Base-by-base conservation (phyloP, 64 coral and sea anemone genomes). In the Montipora sp. region DNA sequence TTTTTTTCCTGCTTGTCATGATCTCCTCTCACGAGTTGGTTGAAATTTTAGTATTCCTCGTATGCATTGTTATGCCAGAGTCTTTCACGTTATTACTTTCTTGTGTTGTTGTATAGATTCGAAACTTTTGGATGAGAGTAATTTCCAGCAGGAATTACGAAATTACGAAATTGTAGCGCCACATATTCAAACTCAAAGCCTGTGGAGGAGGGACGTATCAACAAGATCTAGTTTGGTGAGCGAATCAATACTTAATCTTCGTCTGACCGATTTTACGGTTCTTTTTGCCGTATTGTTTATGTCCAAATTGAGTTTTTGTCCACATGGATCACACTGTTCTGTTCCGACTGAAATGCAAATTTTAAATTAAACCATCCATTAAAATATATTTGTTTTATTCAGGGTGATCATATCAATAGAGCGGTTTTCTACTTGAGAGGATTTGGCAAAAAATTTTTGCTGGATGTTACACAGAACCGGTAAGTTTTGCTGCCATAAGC, bases 91-190 rank as follows among this genome's bases (percentile, higher is more conserved):
- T 2, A 22, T 71, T 70, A 4, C 36, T 85, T 85, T 50, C 49
- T 5, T 2, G 3, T 2, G 70, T 71, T 70, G 11, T n/a, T 22
- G 5, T 50, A 1, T 11, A 78, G 46, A 18, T 78, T 78, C 46
- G 36, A 78, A 49, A 49, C 13, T 3, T 85, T 1, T 71, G 19
- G 65, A 72, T 85, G 15, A 45, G 1, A 67, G 46, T 3, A 85
- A 50, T 85, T 72, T 85, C 11, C 3, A 22, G 27, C 61, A 51
- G 18, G 36, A 85, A 48, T 7, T 85, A 19, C 82, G 18, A 85
- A 85, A 43, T 44, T 85, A 85, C 82, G 61, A 85, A 21, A 49
- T 85, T 70, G 46, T 85, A 14, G n/a, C 82, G n/a, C 65, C 65
- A 46, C 82, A 23, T 7, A 45, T 71, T 18, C 61, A 51, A 48